These are phyloP conservation scores for Amphipoea oculea DNA, from an alignment of 2,888 invertebrate genomes.

Conservation along the genomic window DNA sequence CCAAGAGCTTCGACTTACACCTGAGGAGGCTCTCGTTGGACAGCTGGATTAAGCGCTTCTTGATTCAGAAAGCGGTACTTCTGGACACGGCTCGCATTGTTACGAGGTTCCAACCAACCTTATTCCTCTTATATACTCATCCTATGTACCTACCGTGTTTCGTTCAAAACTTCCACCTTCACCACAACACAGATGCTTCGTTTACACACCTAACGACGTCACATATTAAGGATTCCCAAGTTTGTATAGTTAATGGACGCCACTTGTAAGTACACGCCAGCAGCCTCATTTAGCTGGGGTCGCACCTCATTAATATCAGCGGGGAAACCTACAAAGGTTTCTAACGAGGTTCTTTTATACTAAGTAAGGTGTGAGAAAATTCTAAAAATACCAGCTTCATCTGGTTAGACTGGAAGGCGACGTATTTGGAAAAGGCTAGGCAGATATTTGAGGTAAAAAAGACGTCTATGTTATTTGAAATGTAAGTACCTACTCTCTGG, in stretches of 20 bases:
- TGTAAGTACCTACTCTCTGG: not conserved
- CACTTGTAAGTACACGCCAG: constrained; percentile 48
- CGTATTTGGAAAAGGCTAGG: too few species aligned
- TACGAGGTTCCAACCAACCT: not conserved
- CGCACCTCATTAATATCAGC: constrained; percentile 46
- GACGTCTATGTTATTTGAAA: not conserved
- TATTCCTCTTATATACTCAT: not conserved
- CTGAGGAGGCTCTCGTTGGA: too few species aligned
- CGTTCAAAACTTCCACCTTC: not conserved
- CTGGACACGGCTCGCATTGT: too few species aligned
- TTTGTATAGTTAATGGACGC: constrained; percentile 48
- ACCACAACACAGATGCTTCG: constrained; percentile 11
- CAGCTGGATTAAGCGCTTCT: too few species aligned
- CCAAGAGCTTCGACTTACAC: too few species aligned
- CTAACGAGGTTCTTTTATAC: constrained; percentile 7
- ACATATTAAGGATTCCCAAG: constrained; percentile 50
- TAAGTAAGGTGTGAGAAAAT: not conserved
- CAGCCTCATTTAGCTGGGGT: constrained; percentile 34
- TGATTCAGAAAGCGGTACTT: too few species aligned
- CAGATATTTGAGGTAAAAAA: not conserved
- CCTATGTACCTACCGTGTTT: not conserved
- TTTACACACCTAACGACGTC: constrained; percentile 31
- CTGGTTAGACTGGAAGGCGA: not conserved
- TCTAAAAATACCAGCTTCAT: not conserved
- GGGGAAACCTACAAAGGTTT: constrained; percentile 28